These are phyloP conservation scores for Heliconius nattereri DNA, from an alignment of 1,140 invertebrate species.

Conservation along the genomic window DNA sequence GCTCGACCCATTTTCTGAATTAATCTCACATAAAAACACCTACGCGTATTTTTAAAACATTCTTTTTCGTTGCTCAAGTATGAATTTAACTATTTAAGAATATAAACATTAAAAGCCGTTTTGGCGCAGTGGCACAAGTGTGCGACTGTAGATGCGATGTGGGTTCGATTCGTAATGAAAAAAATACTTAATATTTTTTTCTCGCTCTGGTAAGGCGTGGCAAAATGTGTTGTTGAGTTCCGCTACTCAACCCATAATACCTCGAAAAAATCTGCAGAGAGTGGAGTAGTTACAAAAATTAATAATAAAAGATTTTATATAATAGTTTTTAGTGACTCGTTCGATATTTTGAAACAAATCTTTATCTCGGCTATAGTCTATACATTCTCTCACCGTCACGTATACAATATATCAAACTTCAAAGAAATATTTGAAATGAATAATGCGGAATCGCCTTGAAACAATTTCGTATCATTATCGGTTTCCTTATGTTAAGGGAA, in stretches of 20 bases:
- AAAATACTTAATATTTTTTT: no score
- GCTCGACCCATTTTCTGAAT: slow-evolving; percentile 65
- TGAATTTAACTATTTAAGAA: not conserved
- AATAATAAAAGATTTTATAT: no score
- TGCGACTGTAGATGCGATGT: no score
- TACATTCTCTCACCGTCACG: slow-evolving; percentile 23
- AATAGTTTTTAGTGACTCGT: not conserved
- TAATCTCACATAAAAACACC: slow-evolving; percentile 34
- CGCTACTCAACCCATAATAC: no score
- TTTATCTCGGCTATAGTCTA: not conserved
- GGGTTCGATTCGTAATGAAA: no score
- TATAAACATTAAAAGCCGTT: no score
- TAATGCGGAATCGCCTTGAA: slow-evolving; percentile 51
- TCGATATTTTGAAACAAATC: not conserved
- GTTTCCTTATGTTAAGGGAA: slow-evolving; percentile 49
- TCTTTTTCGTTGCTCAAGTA: not conserved
- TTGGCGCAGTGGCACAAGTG: no score
- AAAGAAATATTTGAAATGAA: slow-evolving; percentile 54
- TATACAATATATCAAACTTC: slow-evolving; percentile 41
- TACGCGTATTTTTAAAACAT: not conserved
- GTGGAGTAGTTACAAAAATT: no score
- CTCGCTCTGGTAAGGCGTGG: no score
- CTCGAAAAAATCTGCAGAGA: no score
- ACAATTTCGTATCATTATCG: slow-evolving; percentile 45
- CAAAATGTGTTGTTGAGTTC: no score